Evolutionary conservation across 2,888 invertebrate species (phyloP).

Genomic region (Meliscaeva auricollis): DNA sequence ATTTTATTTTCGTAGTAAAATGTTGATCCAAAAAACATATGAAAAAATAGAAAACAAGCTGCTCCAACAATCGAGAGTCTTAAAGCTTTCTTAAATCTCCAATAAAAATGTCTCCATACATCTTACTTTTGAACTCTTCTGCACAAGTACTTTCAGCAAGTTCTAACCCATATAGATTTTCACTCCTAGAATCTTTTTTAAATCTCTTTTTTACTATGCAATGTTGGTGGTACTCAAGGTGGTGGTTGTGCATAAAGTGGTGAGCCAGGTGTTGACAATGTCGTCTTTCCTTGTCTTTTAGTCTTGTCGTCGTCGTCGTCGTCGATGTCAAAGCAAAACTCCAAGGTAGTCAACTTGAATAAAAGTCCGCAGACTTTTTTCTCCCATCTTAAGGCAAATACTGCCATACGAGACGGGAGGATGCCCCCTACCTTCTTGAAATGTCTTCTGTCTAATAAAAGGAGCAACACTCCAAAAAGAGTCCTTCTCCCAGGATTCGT

Average conservation of each 20-base stretch:
- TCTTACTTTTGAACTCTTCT: not conserved
- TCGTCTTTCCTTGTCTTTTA: slow-evolving; percentile 43
- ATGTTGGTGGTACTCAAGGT: not conserved
- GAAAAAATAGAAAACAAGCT: not conserved
- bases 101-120: slow-evolving; percentile 2
- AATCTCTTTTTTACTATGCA: not conserved
- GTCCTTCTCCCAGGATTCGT: slow-evolving; percentile 19
- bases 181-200: not conserved
- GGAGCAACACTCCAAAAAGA: slow-evolving; percentile 42
- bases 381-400: too few relatives aligned
- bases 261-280: slow-evolving; percentile 66
- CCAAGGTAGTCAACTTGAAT: slow-evolving; percentile 57
- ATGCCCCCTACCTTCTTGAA: too few relatives aligned
- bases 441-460: slow-evolving; percentile 9
- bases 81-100: not conserved
- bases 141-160: not conserved
- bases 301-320: not conserved
- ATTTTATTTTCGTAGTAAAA: too few relatives aligned
- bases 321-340: slow-evolving; percentile 27
- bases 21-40: too few relatives aligned
- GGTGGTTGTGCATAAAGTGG: not conserved
- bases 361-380: slow-evolving; percentile 60
- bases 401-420: too few relatives aligned
- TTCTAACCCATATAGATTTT: not conserved
- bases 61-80: not conserved